A percentile compares a stretch with the other conserved stretches of the same genome.
These are phyloP conservation scores for Dallia pectoralis DNA, from an alignment of 2,797 vertebrate genomes.

Conservation along the genomic window DNA sequence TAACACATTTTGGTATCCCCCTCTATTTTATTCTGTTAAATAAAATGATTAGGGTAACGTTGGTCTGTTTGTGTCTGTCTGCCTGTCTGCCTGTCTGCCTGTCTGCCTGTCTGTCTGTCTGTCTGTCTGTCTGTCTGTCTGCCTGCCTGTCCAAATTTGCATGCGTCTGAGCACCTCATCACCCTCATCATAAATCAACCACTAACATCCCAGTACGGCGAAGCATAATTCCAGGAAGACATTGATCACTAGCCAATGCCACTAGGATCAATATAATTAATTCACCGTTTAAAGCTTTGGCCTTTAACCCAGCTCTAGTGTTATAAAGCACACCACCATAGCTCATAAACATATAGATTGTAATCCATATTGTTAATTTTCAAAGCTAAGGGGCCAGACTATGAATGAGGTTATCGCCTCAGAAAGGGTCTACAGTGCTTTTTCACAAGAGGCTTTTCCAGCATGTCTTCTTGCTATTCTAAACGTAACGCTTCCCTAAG, in stretches of 20 bases:
- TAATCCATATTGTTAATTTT: slow-evolving; percentile 30
- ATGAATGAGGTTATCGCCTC: neutral
- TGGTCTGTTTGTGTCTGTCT: too few relatives aligned
- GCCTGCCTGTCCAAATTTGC: neutral
- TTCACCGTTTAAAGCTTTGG: slow-evolving; percentile 46
- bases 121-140: neutral
- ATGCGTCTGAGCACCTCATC: too few relatives aligned
- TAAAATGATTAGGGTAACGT: too few relatives aligned
- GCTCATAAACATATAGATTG: slow-evolving; percentile 26
- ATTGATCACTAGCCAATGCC: slow-evolving; percentile 51
- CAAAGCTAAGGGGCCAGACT: slow-evolving; percentile 5
- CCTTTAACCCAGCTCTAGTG: slow-evolving; percentile 50
- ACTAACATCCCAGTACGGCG: slow-evolving; percentile 22
- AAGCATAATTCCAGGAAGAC: slow-evolving; percentile 50
- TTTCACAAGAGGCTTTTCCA: neutral
- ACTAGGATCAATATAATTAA: slow-evolving; percentile 51
- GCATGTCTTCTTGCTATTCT: neutral
- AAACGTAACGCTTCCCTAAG: neutral
- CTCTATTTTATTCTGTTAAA: too few relatives aligned
- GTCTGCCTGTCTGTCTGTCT: neutral
- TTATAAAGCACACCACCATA: slow-evolving; percentile 19
- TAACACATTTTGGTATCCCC: too few relatives aligned
- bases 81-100: neutral
- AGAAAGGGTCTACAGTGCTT: neutral
- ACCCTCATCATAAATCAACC: slow-evolving; percentile 42